A percentile compares a stretch with the other conserved stretches of the same genome.
These are phyloP conservation scores for Syndactyla subalaris DNA, from an alignment of 2,797 vertebrate genomes.

Conservation along the genomic window DNA sequence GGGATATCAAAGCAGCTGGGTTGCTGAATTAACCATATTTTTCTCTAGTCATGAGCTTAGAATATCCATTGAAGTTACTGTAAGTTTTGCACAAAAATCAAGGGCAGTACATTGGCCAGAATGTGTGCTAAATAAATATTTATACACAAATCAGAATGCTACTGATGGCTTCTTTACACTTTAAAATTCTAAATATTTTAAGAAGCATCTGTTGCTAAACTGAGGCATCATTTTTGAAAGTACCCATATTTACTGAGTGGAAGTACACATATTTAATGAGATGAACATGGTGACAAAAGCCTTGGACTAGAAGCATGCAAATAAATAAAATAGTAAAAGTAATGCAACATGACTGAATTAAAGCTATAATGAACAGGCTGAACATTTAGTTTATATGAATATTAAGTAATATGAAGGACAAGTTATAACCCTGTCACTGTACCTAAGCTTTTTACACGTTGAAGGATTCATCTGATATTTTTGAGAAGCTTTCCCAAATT, in stretches of 20 bases:
- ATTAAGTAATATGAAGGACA: background rate
- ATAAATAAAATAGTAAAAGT: conserved; percentile 40
- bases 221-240: conserved; percentile 65
- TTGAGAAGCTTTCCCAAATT: background rate
- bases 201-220: conserved; percentile 74
- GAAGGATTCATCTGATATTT: background rate
- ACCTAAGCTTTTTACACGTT: background rate
- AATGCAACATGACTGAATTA: background rate
- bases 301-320: conserved; percentile 51
- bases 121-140: conserved; percentile 76
- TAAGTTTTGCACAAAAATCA: conserved; percentile 67
- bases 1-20: conserved; percentile 55
- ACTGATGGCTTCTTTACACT: conserved; percentile 75
- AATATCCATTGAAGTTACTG: conserved; percentile 56
- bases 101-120: conserved; percentile 71
- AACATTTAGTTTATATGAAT: conserved; percentile 7
- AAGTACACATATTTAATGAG: conserved; percentile 70
- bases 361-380: background rate
- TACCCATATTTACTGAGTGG: conserved; percentile 66
- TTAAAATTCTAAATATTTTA: conserved; percentile 75
- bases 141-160: conserved; percentile 73
- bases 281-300: conserved; percentile 55
- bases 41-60: conserved; percentile 45
- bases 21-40: conserved; percentile 68
- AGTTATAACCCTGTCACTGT: background rate